Base-by-base conservation (phyloP, 2,888 invertebrate genomes). In the Lasius platythorax region DNA sequence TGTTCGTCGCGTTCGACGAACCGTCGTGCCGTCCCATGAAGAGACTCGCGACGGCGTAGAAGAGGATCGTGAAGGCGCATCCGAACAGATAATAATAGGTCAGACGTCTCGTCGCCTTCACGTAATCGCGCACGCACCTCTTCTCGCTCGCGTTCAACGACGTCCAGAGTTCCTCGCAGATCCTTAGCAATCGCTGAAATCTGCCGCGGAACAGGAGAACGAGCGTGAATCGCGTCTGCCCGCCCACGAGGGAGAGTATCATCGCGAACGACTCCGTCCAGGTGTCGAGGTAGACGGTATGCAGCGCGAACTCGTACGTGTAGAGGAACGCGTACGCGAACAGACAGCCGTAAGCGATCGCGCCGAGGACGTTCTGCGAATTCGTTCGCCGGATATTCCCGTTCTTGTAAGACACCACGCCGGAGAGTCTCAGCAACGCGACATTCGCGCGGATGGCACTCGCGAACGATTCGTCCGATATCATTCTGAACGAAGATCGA, bases 121-220 rank as follows among this genome's bases (percentile, higher is more conserved):
- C 68, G 56, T 86, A 89, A 72, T 56, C 9, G 75, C 64, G 50
- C 28, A 87, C 76, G 23, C 28, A 46, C 0, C 15, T 15, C 58
- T 82, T 88, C 40, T 91, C 89, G 0, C 33, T 43, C 1, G 37
- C n/a, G 30, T 79, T 82, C 18, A 91, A 75, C 4, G n/a, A 30
- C 4, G 74, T 28, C 92, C 92, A 92, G 18, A 92, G 85, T 3
- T 82, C 40, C 46, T 89, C 88, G 75, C 88, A 88, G 33, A 46
- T 12, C 9, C 30, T 46, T 23, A 91, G 53, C 53, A 92, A 83
- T 8, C 70, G 50, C 1, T 30, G 74, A 5, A 90, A 68, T 23
- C 67, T 61, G 3, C 0, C 15, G 1, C 89, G 88, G 0, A 46
- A 74, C 15, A 73, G 18, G 1, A 78, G 28, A 1, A 87, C 18